Evolutionary conservation across 1,140 invertebrate genomes (phyloP).

Genomic region (Cydia strobilella): DNA sequence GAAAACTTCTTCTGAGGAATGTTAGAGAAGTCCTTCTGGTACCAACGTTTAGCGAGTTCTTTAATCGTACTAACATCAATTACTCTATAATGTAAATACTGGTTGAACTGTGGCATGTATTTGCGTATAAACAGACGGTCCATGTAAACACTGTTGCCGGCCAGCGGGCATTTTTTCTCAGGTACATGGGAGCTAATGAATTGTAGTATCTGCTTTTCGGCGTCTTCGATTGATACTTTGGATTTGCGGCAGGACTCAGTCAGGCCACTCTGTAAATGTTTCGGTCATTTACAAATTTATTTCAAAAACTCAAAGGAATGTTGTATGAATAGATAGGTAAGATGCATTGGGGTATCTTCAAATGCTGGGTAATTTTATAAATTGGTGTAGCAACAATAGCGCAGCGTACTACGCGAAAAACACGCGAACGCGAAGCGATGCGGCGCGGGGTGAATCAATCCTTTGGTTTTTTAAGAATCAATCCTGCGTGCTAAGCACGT

Average conservation of each 20-base stretch:
- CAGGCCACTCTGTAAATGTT: slow-evolving; percentile 86
- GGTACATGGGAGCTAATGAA: slow-evolving; percentile 87
- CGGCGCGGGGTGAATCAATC: no score
- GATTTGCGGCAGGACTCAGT: slow-evolving; percentile 86
- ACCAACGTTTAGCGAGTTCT: slow-evolving; percentile 91
- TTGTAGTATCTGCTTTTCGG: slow-evolving; percentile 86
- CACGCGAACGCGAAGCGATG: no score
- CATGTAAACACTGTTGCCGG: slow-evolving; percentile 94
- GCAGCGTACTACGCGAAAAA: no score
- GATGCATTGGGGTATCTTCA: no score
- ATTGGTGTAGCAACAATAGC: no score
- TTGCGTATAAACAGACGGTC: slow-evolving; percentile 90
- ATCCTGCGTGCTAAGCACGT: no score
- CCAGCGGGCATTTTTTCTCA: slow-evolving; percentile 86
- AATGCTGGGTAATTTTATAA: no score
- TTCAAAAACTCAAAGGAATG: background rate
- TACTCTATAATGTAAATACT: slow-evolving; percentile 95
- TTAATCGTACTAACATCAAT: slow-evolving; percentile 96
- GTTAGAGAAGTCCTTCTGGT: slow-evolving; percentile 80
- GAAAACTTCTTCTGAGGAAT: slow-evolving; percentile 83
- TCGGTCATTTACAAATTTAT: slow-evolving; percentile 10
- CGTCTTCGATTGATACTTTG: slow-evolving; percentile 82
- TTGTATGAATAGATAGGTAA: no score
- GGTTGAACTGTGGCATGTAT: slow-evolving; percentile 87
- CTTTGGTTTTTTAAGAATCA: no score